Percentiles rank a stretch among this genome's conserved stretches.
Evolutionary conservation across 2,113 vertebrate species (phyloP).

Genomic region (Coracopsis vasa): DNA sequence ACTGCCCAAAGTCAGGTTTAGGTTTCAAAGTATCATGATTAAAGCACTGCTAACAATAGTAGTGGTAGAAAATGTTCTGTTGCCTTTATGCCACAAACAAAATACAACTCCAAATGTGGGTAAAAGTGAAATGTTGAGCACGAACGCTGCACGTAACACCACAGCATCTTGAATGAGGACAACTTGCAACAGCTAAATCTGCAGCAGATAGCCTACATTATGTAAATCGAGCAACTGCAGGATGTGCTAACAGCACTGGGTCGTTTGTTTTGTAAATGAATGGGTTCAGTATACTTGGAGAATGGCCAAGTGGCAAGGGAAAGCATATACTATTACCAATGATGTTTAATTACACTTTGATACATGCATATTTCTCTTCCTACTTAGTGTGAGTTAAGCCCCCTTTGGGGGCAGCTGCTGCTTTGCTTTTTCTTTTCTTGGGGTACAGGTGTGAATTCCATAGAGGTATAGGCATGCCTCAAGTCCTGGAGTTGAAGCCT

Average conservation of each 20-base stretch:
- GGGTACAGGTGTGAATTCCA: neutral
- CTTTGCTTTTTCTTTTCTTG: neutral
- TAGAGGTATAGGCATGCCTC: neutral
- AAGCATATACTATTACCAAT: rapidly evolving
- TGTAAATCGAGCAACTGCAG: neutral
- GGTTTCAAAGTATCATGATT: neutral
- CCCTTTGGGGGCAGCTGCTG: neutral
- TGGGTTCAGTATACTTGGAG: neutral
- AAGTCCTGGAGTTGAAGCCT: neutral
- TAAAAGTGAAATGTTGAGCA: neutral
- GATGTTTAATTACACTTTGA: neutral
- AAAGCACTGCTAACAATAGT: neutral
- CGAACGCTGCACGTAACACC: rapidly evolving
- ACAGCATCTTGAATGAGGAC: neutral
- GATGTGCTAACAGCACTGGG: neutral
- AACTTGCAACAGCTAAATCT: neutral
- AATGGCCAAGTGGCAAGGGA: neutral
- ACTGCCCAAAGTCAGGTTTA: neutral
- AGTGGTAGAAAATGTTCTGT: neutral
- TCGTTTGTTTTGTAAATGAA: neutral
- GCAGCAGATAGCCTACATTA: neutral
- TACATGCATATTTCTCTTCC: neutral
- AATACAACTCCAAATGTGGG: neutral
- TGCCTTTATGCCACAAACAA: neutral
- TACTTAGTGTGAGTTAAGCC: neutral